phyloP scores from a whole-genome alignment of 2,888 invertebrate genomes.

The Hartigia nigra region DNA sequence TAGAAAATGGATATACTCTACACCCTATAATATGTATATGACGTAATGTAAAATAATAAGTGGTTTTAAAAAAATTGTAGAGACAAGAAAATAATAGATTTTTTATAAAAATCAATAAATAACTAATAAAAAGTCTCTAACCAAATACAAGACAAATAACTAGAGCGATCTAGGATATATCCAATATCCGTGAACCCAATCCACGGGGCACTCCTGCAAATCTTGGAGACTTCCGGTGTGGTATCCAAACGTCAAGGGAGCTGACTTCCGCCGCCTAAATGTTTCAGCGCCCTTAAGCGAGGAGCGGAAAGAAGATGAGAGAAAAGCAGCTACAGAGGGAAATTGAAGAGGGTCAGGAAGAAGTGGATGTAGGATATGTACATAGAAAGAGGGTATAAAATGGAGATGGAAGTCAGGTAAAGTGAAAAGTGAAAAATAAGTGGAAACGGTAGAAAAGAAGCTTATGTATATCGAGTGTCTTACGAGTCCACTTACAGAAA shows the following conservation, averaged over 20 bases:
- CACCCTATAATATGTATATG: background rate
- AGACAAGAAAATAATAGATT: background rate
- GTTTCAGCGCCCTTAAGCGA: constrained; percentile 41
- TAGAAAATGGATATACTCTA: too few species aligned
- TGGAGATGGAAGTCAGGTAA: background rate
- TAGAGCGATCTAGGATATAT: background rate
- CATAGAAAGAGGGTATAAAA: background rate
- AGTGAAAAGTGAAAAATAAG: background rate
- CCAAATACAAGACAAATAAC: background rate
- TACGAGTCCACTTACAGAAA: constrained; percentile 5
- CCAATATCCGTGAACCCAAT: background rate
- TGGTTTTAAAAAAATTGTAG: background rate
- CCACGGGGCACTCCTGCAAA: constrained; percentile 44
- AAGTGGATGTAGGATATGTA: background rate
- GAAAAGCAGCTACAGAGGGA: background rate
- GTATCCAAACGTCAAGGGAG: constrained; percentile 52
- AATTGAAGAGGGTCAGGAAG: background rate
- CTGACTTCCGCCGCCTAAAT: constrained; percentile 55
- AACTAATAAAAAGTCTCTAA: background rate
- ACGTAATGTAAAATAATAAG: background rate
- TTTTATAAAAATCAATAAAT: background rate
- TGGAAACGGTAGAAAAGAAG: constrained; percentile 28
- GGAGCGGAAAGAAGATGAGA: constrained; percentile 15
- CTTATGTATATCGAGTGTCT: constrained; percentile 29
- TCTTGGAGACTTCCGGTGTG: constrained; percentile 62